Evolutionary conservation across 2,888 invertebrate species (phyloP), one percentile per base, ranked within the genome.

Genomic region (Macroteleia sp.): DNA sequence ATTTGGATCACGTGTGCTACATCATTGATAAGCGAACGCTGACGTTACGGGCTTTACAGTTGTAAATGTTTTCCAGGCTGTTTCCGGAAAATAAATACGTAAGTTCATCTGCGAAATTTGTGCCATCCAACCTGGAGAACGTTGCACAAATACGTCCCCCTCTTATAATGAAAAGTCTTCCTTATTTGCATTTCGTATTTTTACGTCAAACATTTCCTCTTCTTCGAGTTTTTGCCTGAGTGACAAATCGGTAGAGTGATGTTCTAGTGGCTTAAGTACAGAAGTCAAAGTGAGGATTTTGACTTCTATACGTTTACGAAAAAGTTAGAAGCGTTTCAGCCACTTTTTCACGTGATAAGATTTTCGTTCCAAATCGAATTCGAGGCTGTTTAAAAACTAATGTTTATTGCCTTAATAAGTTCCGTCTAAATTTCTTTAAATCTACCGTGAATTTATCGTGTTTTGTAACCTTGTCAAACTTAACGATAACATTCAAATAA

Each of bases 1-100:
- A 69, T 66, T 57, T 71, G 62, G 64, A 81, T 87, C 87, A 87
- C 87, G 87, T 87, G 87, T 82, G 74, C 59, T 64, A 62, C 59
- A 48, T 41, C 69, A 67, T 70, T 36, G 61, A 66, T 76, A 64
- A 52, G 32, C 46, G 39, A 56, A 32, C 59, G 61, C 50, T 71
- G 50, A 57, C 62, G 62, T 77, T 70, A 61, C 66, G 50, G 48
- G 14, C 73, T 50, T 50, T 46, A 34, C n/a, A n/a, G n/a, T 59
- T 69, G 71, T 78, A 73, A 70, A 81, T 79, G 79, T 77, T 73
- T 71, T 57, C 75, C 75, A 59, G 67, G 56, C 39, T 44, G 56
- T 62, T 66, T 25, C 46, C 46, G 56, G 46, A 64, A 71, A 46
- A 30, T 42, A 61, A 36, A 71, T 42, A 77, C 73, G 73, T 78